Base-by-base conservation (phyloP, 1,140 invertebrate species). In the Tigriopus japonicus region DNA sequence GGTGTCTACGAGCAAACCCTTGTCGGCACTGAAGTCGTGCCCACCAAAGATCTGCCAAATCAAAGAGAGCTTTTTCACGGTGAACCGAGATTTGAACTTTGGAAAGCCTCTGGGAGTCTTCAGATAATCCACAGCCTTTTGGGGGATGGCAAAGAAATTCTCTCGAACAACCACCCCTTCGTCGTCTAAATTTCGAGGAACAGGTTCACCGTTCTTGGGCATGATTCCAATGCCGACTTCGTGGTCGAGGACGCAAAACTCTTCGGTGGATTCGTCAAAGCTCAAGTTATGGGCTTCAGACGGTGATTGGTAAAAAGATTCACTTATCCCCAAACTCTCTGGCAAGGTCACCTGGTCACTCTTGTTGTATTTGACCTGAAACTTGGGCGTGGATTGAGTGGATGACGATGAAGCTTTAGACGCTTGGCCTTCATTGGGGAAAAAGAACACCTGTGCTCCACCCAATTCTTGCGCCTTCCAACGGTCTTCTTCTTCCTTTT, bases 21-120 rank as follows among this genome's bases (percentile, higher is more conserved):
- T 40, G 24, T 14, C n/a, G 1, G 49, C 10, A n/a, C 19, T 24
- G 23, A 61, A 51, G 23, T 61, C 59, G 15, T 61, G 52, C 7
- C 59, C 59, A 2, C 59, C 59, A 54, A 21, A 61, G 12, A 61
- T 52, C 40, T 61, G 43, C 59, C 59, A 61, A 5, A 61, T 6
- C 12, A 61, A n/a, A 10, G 59, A 61, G 2, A 61, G 7, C 6
- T 54, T 19, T 19, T 56, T 61, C 2, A 61, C 49, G 1, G 59
- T 51, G 17, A 61, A 35, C 14, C 19, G 5, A 9, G 28, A 15
- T 52, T 61, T 49, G 19, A 40, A 53, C 49, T 56, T 17, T 6
- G 59, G 59, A 19, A 61, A 61, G 17, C 43, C 43, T 35, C 14
- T 35, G 43, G 59, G 59, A 19, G 59, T 35, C 35, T 49, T 54